Conservation (phyloP, 2,888 invertebrate genomes). For the Ichneumoninae sp. region DNA sequence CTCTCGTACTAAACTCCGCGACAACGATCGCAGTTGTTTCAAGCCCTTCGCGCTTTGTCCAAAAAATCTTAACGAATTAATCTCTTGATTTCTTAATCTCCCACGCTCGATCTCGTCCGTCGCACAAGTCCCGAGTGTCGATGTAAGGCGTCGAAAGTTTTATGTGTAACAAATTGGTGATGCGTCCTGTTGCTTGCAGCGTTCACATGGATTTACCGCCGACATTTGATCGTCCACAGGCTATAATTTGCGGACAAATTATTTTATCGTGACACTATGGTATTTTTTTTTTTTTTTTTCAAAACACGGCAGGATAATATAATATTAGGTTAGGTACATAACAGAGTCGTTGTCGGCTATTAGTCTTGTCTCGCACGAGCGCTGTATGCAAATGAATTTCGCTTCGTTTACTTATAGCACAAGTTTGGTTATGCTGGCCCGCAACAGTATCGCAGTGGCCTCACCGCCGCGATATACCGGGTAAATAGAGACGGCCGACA, state of each 20-base stretch:
- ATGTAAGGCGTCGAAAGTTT: background rate
- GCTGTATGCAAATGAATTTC: background rate
- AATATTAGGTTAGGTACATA: background rate
- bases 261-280: constrained; percentile 8
- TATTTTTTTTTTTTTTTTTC: background rate
- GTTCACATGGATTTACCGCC: background rate
- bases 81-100: background rate
- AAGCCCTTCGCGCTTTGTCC: background rate
- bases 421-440: background rate
- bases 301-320: background rate
- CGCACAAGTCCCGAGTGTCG: background rate
- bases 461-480: background rate
- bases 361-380: background rate
- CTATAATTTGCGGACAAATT: background rate
- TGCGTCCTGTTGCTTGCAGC: constrained; percentile 1
- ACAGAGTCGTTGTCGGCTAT: background rate
- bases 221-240: background rate
- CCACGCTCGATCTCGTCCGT: constrained; percentile 1
- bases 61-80: constrained; percentile 6
- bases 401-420: background rate
- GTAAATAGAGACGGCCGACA: constrained; percentile 7
- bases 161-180: constrained; percentile 7
- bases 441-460: background rate
- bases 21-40: background rate
- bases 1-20: background rate